phyloP scores from a whole-genome alignment of 2,888 invertebrate species.

The Melanchra persicariae region DNA sequence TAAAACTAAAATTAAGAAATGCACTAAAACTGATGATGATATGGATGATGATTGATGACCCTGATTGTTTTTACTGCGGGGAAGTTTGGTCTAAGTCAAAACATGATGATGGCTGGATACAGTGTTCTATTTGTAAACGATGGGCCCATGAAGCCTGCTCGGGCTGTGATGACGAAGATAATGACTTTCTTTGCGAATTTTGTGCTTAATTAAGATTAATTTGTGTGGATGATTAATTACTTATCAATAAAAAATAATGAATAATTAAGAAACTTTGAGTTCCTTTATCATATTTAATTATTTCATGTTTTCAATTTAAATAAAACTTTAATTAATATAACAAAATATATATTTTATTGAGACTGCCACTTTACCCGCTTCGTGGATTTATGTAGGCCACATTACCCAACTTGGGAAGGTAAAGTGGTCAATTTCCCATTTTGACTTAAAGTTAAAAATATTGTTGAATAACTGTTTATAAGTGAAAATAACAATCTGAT shows the following conservation, averaged over 20 bases:
- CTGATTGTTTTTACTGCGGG: slow-evolving; percentile 41
- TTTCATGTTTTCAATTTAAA: slow-evolving; percentile 20
- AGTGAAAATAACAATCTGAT: slow-evolving; percentile 13
- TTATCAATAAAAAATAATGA: slow-evolving; percentile 4
- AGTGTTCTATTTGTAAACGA: slow-evolving; percentile 33
- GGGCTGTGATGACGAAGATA: slow-evolving; percentile 20
- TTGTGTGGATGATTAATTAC: slow-evolving; percentile 8
- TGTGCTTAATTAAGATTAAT: slow-evolving; percentile 21
- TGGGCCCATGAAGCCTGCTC: slow-evolving; percentile 43
- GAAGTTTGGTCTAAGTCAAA: slow-evolving; percentile 41
- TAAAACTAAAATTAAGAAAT: slow-evolving; percentile 34
- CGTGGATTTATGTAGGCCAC: slow-evolving; percentile 14
- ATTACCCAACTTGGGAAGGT: slow-evolving; percentile 5
- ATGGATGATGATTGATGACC: slow-evolving; percentile 35
- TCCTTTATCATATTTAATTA: slow-evolving; percentile 9
- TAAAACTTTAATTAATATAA: slow-evolving; percentile 18
- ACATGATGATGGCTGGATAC: slow-evolving; percentile 45
- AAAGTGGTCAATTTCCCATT: slow-evolving; percentile 9
- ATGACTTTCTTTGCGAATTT: slow-evolving; percentile 22
- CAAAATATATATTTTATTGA: slow-evolving; percentile 26
- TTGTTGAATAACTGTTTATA: not conserved
- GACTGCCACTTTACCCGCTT: slow-evolving; percentile 28
- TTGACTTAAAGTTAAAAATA: slow-evolving; percentile 9
- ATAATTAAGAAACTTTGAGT: slow-evolving; percentile 21
- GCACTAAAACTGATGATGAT: slow-evolving; percentile 31